Evolutionary conservation across 2,797 vertebrate species (phyloP), one percentile per base, ranked within the genome.

Genomic region (Kryptolebias ocellatus): DNA sequence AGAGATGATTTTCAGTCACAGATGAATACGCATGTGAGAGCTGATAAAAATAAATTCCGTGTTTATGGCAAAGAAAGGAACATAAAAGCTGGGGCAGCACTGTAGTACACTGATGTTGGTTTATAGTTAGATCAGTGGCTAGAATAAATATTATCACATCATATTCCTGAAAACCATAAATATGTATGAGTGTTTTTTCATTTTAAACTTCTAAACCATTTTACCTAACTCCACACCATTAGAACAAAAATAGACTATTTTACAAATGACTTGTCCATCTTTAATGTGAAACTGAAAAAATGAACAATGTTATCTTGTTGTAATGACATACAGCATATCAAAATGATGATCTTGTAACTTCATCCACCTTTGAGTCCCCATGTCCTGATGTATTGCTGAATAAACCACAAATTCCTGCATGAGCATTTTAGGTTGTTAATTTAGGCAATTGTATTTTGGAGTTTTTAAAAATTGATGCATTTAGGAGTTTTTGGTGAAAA

Each of bases 1-100:
- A 4, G 11, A n/a, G 37, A 49, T 9, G 45, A 45, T 46, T 54
- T 53, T 45, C 29, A 63, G n/a, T 42, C 9, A 31, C 0, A 39
- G 44, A 47, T 34, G 45, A 62, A 27, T 52, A 15, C 14, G 16
- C 39, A 20, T 14, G 14, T 51, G n/a, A 28, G 34, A 45, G n/a
- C 62, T 17, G 29, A n/a, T 55, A 12, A 49, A 57, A 70, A 55
- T 46, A 39, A 50, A 50, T 45, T 31, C 9, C 61, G 20, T 17
- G 9, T 53, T 64, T n/a, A n/a, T 20, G 42, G 34, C 27, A 55
- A 42, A 9, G 20, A 14, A 50, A 31, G 20, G 15, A 39, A 37
- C 1, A 20, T 20, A 20, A n/a, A 57, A 37, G 12, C 34, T 15
- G 2, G 1, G 5, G 5, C 17, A n/a, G n/a, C 10, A 45, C 4